phyloP scores from a whole-genome alignment of 92 coral and sea anemone genomes.

The Siderastrea siderea region DNA sequence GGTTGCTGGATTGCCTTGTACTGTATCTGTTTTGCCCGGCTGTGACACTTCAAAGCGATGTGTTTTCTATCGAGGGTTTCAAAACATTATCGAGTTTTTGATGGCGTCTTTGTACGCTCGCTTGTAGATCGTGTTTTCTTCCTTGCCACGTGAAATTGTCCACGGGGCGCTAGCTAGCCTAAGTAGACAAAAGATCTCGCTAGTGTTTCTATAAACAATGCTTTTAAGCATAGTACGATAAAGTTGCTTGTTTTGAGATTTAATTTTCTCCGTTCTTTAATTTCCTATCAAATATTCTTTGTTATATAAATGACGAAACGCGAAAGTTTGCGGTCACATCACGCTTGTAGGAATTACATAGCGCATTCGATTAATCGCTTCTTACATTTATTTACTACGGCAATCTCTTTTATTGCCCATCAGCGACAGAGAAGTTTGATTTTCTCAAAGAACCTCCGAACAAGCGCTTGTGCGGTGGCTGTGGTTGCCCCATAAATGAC shows the following conservation, averaged over 20 bases:
- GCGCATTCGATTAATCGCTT: neutral
- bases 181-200: neutral
- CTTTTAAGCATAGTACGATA: neutral
- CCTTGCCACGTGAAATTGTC: neutral
- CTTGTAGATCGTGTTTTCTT: neutral
- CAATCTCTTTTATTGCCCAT: neutral
- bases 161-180: neutral
- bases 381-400: neutral
- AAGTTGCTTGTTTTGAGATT: slow-evolving; percentile 1
- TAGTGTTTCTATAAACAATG: slow-evolving; percentile 13
- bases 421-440: slow-evolving; percentile 79
- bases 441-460: slow-evolving; percentile 78
- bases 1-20: slow-evolving; percentile 26
- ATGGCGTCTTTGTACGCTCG: neutral
- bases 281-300: neutral
- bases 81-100: slow-evolving; percentile 6
- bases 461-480: slow-evolving; percentile 93
- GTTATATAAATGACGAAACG: neutral
- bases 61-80: neutral
- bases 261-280: neutral
- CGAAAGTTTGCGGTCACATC: neutral
- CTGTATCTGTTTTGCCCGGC: slow-evolving; percentile 22
- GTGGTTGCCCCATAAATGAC: slow-evolving; percentile 86
- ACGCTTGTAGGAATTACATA: neutral
- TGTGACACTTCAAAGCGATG: slow-evolving; percentile 24